Base-by-base conservation (phyloP, 2,797 vertebrate genomes). In the Channallabes apus region DNA sequence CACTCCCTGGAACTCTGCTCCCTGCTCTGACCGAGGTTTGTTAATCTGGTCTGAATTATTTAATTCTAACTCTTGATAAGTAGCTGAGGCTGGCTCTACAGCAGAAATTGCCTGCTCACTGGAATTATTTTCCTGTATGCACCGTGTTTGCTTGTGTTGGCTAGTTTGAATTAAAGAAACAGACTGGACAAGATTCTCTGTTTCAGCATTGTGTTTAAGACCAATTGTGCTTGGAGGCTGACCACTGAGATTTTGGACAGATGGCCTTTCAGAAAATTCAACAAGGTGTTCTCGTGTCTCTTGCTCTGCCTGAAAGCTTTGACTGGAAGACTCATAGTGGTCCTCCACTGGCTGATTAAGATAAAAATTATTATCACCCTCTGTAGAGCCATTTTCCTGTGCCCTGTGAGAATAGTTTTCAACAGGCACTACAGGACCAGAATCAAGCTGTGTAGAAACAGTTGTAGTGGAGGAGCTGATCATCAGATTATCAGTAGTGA, bases 331-430 rank as follows among this genome's bases (percentile, higher is more conserved):
- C n/a, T 93, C 93, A 17, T 91, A 93, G 22, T 91, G 83, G 85
- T 95, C 92, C 71, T 95, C 94, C 78, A 92, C 92, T 0, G 92
- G 94, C 73, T 93, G 88, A 11, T 90, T 91, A 8, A 75, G 72
- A 82, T 79, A 46, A 8, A 8, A 22, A 51, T 41, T 24, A 5
- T 46, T 38, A 24, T 56, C 67, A 72, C 22, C 84, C 65, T 81
- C 75, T 35, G 46, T 5, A 0, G 90, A 8, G 41, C 89, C 88
- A 17, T 91, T 92, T 75, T 91, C 90, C 80, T 0, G 86, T 83
- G 41, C 73, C 18, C 59, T 68, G 58, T 17, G 29, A 29, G 8
- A 41, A 75, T n/a, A n/a, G 32, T 20, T n/a, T 59, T 8, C 51
- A 82, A 62, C 84, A 78, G 17, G 6, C 29, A 18, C 41, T 73